These are phyloP conservation scores for Anthopleura xanthogrammica DNA, from an alignment of 92 coral and sea anemone species.

Conservation along the genomic window DNA sequence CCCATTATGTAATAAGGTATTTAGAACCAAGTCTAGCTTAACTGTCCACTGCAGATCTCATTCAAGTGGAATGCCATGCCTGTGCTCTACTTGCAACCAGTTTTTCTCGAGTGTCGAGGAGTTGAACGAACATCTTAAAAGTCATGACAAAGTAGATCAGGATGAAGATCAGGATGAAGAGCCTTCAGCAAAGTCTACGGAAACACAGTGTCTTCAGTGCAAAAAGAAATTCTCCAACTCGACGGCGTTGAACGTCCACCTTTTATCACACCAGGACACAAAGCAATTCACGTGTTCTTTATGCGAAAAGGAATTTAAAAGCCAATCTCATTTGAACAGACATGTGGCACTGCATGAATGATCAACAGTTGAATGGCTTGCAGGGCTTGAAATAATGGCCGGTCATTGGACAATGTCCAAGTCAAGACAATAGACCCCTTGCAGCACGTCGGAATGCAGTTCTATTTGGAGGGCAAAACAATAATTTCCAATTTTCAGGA, in stretches of 20 bases:
- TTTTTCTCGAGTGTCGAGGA: slow-evolving; percentile 23
- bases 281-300: neutral
- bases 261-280: neutral
- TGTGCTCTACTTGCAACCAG: slow-evolving; percentile 26
- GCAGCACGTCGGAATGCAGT: too few relatives aligned
- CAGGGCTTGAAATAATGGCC: too few relatives aligned
- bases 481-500: too few relatives aligned
- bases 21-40: slow-evolving; percentile 23
- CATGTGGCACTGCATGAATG: neutral
- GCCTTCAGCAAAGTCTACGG: neutral
- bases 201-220: slow-evolving; percentile 1
- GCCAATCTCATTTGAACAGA: slow-evolving; percentile 17
- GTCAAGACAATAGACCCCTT: too few relatives aligned
- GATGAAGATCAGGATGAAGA: neutral
- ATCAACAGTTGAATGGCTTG: neutral
- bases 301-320: slow-evolving; percentile 1
- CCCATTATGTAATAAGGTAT: slow-evolving; percentile 16
- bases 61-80: slow-evolving; percentile 22
- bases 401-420: too few relatives aligned
- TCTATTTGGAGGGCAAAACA: too few relatives aligned
- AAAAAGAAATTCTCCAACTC: neutral
- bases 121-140: slow-evolving; percentile 5
- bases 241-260: slow-evolving; percentile 2
- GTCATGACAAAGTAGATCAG: slow-evolving; percentile 3
- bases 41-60: slow-evolving; percentile 23